Evolutionary conservation across 2,888 invertebrate genomes (phyloP).

Genomic region (Cerceris rybyensis): DNA sequence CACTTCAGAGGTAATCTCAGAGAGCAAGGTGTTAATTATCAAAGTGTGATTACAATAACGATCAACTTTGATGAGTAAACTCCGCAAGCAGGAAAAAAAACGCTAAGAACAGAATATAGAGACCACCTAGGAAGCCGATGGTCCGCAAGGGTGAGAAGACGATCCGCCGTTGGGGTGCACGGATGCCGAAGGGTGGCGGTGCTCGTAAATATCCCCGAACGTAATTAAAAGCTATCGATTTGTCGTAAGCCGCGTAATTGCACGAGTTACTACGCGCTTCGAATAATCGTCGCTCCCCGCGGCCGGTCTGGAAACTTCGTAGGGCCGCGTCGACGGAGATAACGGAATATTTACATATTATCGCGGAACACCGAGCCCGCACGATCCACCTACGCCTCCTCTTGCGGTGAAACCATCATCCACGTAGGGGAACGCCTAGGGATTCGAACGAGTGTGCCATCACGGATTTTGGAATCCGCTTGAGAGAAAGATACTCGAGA

Average conservation of each 20-base stretch:
- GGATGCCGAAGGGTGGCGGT: slow-evolving; percentile 11
- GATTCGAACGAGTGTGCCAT: slow-evolving; percentile 24
- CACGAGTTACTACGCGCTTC: slow-evolving; percentile 78
- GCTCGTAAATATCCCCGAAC: slow-evolving; percentile 74
- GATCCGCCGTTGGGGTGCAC: slow-evolving; percentile 13
- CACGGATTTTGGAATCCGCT: slow-evolving; percentile 39
- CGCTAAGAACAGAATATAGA: background rate
- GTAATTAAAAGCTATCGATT: slow-evolving; percentile 81
- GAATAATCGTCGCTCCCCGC: slow-evolving; percentile 75
- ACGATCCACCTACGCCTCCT: slow-evolving; percentile 64
- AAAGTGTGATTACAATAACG: too few species aligned
- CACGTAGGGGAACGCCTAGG: slow-evolving; percentile 18
- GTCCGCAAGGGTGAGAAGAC: background rate
- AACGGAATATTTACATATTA: slow-evolving; percentile 81
- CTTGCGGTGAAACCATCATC: slow-evolving; percentile 58
- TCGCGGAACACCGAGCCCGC: slow-evolving; percentile 67
- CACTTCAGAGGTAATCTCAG: too few species aligned
- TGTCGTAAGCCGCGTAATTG: slow-evolving; percentile 80
- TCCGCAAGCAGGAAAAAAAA: background rate
- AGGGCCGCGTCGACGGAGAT: slow-evolving; percentile 70
- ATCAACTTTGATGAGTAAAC: too few species aligned
- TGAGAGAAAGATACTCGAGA: slow-evolving; percentile 17
- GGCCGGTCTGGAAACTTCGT: slow-evolving; percentile 59
- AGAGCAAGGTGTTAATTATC: too few species aligned
- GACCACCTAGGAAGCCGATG: background rate